Evolutionary conservation across 1,140 invertebrate genomes (phyloP).

Genomic region (Adelges cooleyi): DNA sequence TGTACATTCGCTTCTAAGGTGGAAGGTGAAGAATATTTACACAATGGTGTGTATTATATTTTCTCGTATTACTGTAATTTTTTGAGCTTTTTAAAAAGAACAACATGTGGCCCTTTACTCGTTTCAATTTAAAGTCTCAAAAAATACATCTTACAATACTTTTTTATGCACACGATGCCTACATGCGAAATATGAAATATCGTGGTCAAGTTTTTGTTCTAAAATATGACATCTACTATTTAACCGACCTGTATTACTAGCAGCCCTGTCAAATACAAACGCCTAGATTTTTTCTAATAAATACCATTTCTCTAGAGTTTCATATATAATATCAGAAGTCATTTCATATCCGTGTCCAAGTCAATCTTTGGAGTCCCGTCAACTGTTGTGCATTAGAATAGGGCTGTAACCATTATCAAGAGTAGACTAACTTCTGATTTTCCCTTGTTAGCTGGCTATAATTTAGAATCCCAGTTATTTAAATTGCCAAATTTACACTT

Average conservation of each 20-base stretch:
- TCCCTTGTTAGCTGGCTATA: not conserved
- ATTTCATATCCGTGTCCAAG: not conserved
- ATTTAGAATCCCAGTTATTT: not conserved
- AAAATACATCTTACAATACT: not conserved
- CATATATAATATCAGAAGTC: not conserved
- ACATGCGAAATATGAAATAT: not conserved
- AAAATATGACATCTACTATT: too few relatives aligned
- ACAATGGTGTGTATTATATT: too few relatives aligned
- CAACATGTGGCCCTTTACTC: not conserved
- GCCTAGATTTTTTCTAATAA: too few relatives aligned
- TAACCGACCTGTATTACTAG: too few relatives aligned
- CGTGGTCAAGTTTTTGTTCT: too few relatives aligned
- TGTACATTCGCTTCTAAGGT: too few relatives aligned
- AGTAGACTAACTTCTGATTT: not conserved
- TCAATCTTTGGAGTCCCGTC: not conserved
- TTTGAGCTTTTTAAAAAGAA: not conserved
- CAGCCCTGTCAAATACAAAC: too few relatives aligned
- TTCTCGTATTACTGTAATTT: too few relatives aligned
- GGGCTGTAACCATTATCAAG: not conserved
- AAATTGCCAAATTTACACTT: not conserved
- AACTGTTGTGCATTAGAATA: not conserved
- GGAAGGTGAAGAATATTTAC: too few relatives aligned
- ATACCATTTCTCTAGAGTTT: not conserved
- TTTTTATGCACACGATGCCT: not conserved
- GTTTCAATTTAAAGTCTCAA: not conserved